Conservation (phyloP, 2,113 vertebrate genomes). For the Theropithecus gelada region DNA sequence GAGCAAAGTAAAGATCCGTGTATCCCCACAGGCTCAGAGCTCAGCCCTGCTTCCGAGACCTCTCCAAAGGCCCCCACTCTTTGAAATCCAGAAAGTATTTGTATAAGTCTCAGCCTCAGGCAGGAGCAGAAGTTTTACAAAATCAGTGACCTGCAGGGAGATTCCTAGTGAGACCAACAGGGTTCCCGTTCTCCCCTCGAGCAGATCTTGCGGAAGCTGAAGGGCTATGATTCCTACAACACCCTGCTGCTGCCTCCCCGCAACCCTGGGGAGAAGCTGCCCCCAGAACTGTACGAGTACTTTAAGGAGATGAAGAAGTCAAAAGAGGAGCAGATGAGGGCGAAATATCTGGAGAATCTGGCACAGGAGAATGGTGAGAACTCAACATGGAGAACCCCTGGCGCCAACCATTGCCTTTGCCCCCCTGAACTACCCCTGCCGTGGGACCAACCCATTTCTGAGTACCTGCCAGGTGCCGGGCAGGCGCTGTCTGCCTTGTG, state of each 20-base stretch:
- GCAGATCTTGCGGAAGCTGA: conserved; percentile 88
- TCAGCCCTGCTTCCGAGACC: not conserved
- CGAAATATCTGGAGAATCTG: not conserved
- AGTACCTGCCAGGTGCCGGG: not conserved
- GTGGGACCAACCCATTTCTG: not conserved
- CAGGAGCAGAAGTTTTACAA: not conserved
- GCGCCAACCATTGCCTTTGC: not conserved
- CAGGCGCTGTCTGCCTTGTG: not conserved
- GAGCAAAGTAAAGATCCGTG: not conserved
- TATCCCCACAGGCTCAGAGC: not conserved
- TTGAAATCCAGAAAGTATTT: not conserved
- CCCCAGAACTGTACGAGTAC: conserved; percentile 88
- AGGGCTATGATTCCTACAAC: conserved; percentile 85
- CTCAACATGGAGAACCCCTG: not conserved
- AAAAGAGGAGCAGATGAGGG: conserved; percentile 77
- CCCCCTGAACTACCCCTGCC: not conserved
- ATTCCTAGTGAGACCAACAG: not conserved
- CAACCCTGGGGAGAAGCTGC: conserved; percentile 87
- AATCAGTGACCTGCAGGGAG: not conserved
- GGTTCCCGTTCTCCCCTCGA: accelerated
- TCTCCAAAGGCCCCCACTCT: not conserved
- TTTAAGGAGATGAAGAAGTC: conserved; percentile 81
- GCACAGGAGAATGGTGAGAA: conserved; percentile 69
- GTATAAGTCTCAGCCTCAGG: not conserved
- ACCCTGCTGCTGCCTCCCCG: conserved; percentile 89